Percentiles rank a stretch among this genome's conserved stretches.
phyloP scores from a whole-genome alignment of 2,797 vertebrate genomes.

The Kryptolebias ocellatus region DNA sequence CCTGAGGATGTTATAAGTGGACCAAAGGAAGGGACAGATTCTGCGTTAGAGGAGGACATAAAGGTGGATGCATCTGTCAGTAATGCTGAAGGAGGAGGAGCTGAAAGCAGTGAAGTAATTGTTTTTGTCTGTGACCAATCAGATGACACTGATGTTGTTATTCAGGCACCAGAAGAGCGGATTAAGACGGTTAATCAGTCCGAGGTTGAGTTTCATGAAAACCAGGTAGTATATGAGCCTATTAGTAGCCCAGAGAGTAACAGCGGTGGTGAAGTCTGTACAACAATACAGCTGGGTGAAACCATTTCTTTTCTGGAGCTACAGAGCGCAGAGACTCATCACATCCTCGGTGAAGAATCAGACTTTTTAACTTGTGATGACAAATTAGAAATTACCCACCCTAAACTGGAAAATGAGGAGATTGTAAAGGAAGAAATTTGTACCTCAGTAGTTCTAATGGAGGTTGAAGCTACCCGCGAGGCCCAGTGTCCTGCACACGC shows the following conservation, averaged over 20 bases:
- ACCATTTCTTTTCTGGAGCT: constrained; percentile 51
- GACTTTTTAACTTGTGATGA: constrained; percentile 26
- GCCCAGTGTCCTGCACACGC: constrained; percentile 24
- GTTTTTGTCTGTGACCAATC: constrained; percentile 57
- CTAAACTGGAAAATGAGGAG: constrained; percentile 30
- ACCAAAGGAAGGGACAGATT: constrained; percentile 38
- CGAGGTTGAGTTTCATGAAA: constrained; percentile 41
- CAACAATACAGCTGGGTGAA: constrained; percentile 33
- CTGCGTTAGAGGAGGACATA: constrained; percentile 39
- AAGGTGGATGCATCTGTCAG: constrained; percentile 21
- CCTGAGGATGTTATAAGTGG: constrained; percentile 31
- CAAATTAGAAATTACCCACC: constrained; percentile 2
- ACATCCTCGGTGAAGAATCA: constrained; percentile 16
- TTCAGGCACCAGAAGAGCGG: constrained; percentile 54
- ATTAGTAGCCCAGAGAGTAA: constrained; percentile 78
- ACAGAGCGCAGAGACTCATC: constrained; percentile 31
- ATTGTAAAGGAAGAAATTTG: constrained; percentile 7
- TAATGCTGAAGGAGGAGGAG: constrained; percentile 32
- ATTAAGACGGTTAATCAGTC: constrained; percentile 36
- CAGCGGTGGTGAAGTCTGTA: constrained; percentile 44
- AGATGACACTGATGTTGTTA: constrained; percentile 29
- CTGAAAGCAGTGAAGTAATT: constrained; percentile 40
- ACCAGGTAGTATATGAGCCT: constrained; percentile 74
- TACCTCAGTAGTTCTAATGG: constrained; percentile 45
- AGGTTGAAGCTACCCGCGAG: constrained; percentile 23